phyloP scores from a whole-genome alignment of 2,113 vertebrate species.

The Sylvietta virens region DNA sequence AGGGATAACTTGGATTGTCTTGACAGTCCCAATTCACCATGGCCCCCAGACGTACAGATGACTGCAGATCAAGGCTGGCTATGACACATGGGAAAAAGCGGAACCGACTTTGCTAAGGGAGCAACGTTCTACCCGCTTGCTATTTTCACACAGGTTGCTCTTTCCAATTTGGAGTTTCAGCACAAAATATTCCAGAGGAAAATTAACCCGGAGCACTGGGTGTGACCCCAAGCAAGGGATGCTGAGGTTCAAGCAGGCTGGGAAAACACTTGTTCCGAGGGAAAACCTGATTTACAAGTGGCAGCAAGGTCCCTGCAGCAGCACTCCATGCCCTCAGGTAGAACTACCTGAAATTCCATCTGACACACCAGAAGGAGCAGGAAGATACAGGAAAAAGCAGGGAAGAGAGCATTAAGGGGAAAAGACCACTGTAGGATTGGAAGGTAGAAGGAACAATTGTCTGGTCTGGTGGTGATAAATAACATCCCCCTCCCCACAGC shows the following conservation, averaged over 20 bases:
- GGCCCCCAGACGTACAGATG: constrained; percentile 57
- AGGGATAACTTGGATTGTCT: constrained; percentile 73
- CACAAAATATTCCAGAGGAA: neutral
- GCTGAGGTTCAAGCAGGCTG: neutral
- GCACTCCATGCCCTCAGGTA: neutral
- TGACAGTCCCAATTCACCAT: constrained; percentile 66
- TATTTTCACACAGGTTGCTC: constrained; percentile 40
- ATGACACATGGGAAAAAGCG: constrained; percentile 56
- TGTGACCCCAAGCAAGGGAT: neutral
- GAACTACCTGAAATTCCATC: neutral
- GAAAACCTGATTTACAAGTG: neutral
- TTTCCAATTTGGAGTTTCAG: constrained; percentile 23
- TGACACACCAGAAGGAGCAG: constrained; percentile 8
- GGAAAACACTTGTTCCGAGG: neutral
- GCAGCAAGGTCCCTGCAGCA: neutral
- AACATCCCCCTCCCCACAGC: neutral
- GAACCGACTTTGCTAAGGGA: constrained; percentile 42
- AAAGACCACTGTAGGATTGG: neutral
- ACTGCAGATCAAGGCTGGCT: constrained; percentile 59
- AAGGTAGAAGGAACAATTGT: neutral
- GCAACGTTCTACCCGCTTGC: constrained; percentile 14
- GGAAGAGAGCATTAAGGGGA: neutral
- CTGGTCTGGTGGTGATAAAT: neutral
- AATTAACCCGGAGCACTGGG: neutral
- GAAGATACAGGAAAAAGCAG: neutral